Percentiles rank a stretch among this genome's conserved stretches.
Evolutionary conservation across 2,113 vertebrate species (phyloP).

Genomic region (Platysternon megacephalum): DNA sequence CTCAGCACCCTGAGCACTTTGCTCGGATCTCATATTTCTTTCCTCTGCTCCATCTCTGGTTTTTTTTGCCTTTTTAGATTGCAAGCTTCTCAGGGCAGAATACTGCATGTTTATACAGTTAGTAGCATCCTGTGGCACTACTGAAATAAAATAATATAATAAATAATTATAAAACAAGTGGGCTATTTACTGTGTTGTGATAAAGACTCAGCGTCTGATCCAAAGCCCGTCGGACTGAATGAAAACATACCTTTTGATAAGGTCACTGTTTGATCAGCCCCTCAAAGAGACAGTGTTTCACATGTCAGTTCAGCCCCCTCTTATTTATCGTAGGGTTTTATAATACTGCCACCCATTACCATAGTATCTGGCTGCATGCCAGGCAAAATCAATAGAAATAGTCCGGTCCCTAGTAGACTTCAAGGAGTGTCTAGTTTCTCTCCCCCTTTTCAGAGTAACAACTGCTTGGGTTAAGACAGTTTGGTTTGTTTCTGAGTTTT

Average conservation of each 20-base stretch:
- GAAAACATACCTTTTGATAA: not conserved
- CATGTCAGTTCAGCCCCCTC: not conserved
- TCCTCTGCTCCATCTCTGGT: not conserved
- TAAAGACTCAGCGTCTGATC: rapidly evolving
- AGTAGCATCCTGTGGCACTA: not conserved
- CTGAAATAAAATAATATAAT: not conserved
- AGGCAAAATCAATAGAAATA: not conserved
- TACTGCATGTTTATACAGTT: not conserved
- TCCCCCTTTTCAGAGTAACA: not conserved
- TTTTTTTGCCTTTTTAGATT: not conserved
- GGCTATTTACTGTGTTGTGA: not conserved
- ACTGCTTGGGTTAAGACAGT: not conserved
- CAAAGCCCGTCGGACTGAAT: not conserved
- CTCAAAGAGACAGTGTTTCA: not conserved
- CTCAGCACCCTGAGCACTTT: not conserved
- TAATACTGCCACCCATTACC: not conserved
- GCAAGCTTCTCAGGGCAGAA: not conserved
- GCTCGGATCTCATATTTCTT: not conserved
- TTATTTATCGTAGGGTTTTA: not conserved
- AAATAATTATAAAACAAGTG: not conserved
- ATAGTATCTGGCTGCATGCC: not conserved
- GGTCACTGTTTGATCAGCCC: not conserved
- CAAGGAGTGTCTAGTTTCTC: not conserved
- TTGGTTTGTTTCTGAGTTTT: not conserved
- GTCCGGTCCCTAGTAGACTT: not conserved